phyloP scores from a whole-genome alignment of 2,113 vertebrate genomes.

The Phalacrocorax pelagicus region DNA sequence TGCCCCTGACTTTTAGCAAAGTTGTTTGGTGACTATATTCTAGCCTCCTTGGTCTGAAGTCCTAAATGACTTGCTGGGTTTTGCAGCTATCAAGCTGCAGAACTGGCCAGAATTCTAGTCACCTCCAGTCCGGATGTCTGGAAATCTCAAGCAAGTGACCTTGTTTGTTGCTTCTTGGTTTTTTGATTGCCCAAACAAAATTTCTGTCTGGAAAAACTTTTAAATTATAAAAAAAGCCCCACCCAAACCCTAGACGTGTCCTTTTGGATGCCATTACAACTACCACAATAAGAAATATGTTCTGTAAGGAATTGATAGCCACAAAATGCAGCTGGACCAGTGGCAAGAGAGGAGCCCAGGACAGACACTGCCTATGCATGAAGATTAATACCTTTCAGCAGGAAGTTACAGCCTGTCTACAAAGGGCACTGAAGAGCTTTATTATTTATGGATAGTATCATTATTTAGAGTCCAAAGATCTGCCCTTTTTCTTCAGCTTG shows the following conservation, averaged over 20 bases:
- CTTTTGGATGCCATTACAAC: neutral
- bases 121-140: neutral
- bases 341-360: neutral
- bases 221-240: neutral
- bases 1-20: neutral
- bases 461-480: neutral
- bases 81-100: neutral
- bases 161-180: neutral
- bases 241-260: neutral
- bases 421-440: neutral
- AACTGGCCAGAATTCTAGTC: neutral
- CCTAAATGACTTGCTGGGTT: neutral
- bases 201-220: neutral
- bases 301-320: neutral
- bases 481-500: constrained; percentile 1
- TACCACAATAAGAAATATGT: neutral
- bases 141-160: neutral
- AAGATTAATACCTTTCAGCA: neutral
- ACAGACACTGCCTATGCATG: neutral
- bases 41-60: neutral
- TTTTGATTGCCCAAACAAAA: neutral
- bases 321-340: neutral
- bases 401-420: neutral
- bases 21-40: neutral
- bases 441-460: neutral